phyloP scores from a whole-genome alignment of 2,113 vertebrate genomes.

The Chlorodrepanis virens region DNA sequence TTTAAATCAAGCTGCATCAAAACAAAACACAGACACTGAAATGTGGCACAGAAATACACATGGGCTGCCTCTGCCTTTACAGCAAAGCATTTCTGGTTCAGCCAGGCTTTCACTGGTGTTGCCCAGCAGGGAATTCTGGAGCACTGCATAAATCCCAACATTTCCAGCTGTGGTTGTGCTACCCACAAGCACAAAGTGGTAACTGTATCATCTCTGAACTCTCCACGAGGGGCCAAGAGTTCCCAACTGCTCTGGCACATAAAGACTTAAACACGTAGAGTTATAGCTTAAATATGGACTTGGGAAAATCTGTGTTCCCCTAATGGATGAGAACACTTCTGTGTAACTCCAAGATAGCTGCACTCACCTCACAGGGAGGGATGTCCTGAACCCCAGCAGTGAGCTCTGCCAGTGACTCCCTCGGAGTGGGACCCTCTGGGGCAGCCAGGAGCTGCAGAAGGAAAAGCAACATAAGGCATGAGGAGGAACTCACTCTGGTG shows the following conservation, averaged over 20 bases:
- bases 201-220: neutral
- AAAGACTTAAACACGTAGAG: neutral
- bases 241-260: neutral
- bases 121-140: neutral
- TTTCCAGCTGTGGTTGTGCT: neutral
- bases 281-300: neutral
- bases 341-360: fast-evolving
- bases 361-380: conserved; percentile 82
- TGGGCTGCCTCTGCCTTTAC: neutral
- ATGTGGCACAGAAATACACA: fast-evolving
- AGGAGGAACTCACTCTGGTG: neutral
- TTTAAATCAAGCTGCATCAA: neutral
- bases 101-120: neutral
- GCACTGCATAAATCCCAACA: neutral
- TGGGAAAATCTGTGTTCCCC: neutral
- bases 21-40: neutral
- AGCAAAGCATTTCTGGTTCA: neutral
- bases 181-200: fast-evolving
- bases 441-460: conserved; percentile 62
- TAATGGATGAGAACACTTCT: neutral
- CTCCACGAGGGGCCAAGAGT: neutral
- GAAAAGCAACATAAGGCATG: neutral
- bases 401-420: conserved; percentile 79
- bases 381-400: conserved; percentile 74
- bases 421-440: conserved; percentile 37